phyloP scores from a whole-genome alignment of 2,797 vertebrate genomes.

The Xyrichtys novacula region DNA sequence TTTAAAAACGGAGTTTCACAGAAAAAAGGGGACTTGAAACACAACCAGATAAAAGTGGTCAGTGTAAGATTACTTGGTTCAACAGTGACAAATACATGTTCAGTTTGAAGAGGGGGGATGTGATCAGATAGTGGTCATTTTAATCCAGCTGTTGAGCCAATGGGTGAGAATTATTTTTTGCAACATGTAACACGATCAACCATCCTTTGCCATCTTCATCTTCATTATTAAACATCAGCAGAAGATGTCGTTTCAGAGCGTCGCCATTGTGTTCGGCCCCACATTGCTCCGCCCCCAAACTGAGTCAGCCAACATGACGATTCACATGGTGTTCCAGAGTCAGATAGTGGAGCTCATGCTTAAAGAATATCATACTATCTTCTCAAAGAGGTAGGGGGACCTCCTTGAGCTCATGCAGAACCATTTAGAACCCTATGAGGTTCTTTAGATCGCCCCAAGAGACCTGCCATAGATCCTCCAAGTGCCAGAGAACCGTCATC shows the following conservation, averaged over 20 bases:
- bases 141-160: too few relatives aligned
- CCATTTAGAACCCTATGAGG: not conserved
- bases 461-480: not conserved
- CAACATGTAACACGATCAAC: not conserved
- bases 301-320: constrained; percentile 89
- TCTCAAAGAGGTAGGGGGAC: constrained; percentile 73
- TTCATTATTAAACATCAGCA: too few relatives aligned
- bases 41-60: too few relatives aligned
- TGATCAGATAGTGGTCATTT: too few relatives aligned
- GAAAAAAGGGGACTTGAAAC: too few relatives aligned
- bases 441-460: not conserved
- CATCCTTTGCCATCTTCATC: too few relatives aligned
- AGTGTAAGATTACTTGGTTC: too few relatives aligned
- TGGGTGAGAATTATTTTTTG: too few relatives aligned
- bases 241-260: constrained; percentile 93
- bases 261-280: constrained; percentile 95
- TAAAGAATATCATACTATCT: constrained; percentile 86
- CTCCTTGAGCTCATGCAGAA: not conserved
- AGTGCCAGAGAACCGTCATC: not conserved
- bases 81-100: too few relatives aligned
- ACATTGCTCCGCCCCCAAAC: constrained; percentile 90
- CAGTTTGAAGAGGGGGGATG: too few relatives aligned
- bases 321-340: constrained; percentile 97
- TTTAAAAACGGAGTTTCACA: too few relatives aligned
- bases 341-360: constrained; percentile 95